These are phyloP conservation scores for Melinaea menophilus DNA, from an alignment of 2,888 invertebrate species.

Conservation along the genomic window DNA sequence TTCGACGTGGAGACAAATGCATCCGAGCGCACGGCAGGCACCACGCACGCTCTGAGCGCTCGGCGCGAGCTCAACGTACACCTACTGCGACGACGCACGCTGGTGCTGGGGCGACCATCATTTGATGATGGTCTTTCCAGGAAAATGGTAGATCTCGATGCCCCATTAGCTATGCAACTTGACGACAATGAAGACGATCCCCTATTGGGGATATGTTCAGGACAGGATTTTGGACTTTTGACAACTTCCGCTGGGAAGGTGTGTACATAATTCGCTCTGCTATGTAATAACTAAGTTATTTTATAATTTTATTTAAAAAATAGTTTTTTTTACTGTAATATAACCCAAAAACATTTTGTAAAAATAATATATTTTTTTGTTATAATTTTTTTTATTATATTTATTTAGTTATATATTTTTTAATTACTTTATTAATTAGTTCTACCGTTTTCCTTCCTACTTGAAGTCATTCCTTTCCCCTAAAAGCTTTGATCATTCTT, in stretches of 20 bases:
- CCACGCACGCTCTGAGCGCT: slow-evolving; percentile 44
- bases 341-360: too few relatives aligned
- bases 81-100: slow-evolving; percentile 57
- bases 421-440: too few relatives aligned
- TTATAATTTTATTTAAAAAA: too few relatives aligned
- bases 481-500: too few relatives aligned
- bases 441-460: too few relatives aligned
- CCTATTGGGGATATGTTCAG: slow-evolving; percentile 85
- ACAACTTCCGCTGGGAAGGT: slow-evolving; percentile 92
- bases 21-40: slow-evolving; percentile 41
- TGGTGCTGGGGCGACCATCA: slow-evolving; percentile 61
- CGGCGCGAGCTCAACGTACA: slow-evolving; percentile 60
- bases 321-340: too few relatives aligned
- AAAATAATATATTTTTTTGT: not conserved
- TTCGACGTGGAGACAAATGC: slow-evolving; percentile 52
- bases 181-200: slow-evolving; percentile 87
- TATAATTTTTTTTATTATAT: slow-evolving; percentile 19
- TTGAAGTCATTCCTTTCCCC: too few relatives aligned
- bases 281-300: too few relatives aligned
- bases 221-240: slow-evolving; percentile 93
- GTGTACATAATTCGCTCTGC: slow-evolving; percentile 19
- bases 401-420: too few relatives aligned
- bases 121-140: slow-evolving; percentile 59
- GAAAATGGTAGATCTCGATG: slow-evolving; percentile 59
- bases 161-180: slow-evolving; percentile 76